Evolutionary conservation across 2,888 invertebrate genomes (phyloP).

Genomic region (Nowickia ferox): DNA sequence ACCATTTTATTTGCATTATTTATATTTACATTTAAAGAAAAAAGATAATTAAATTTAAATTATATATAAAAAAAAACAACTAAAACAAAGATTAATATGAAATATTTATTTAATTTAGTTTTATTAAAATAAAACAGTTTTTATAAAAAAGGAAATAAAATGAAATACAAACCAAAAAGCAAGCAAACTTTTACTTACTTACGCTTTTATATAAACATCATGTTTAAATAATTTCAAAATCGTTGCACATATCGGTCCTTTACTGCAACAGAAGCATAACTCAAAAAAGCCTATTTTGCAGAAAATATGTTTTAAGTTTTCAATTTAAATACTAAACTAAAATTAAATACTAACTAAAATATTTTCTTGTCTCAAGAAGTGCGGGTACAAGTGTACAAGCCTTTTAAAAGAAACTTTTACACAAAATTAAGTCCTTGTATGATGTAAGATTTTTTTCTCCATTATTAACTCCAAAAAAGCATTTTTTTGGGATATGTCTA

Average conservation of each 20-base stretch:
- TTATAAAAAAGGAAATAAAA: slow-evolving; percentile 8
- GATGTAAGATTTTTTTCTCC: too few species aligned
- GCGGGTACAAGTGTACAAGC: too few species aligned
- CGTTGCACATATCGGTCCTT: not conserved
- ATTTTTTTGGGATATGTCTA: too few species aligned
- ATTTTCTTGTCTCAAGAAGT: too few species aligned
- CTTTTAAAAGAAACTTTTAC: too few species aligned
- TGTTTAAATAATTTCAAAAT: not conserved
- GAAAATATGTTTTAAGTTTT: too few species aligned
- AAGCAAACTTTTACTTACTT: slow-evolving; percentile 24
- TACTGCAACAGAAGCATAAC: too few species aligned
- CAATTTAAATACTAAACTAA: too few species aligned
- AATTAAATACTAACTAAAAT: too few species aligned
- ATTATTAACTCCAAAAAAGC: too few species aligned
- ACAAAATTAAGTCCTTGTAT: too few species aligned
- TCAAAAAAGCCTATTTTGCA: too few species aligned
- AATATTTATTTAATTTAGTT: slow-evolving; percentile 46
- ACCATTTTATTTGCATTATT: slow-evolving; percentile 43
- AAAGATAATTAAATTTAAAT: slow-evolving; percentile 25
- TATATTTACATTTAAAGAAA: slow-evolving; percentile 55
- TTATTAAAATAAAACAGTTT: slow-evolving; percentile 48
- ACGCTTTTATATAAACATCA: not conserved
- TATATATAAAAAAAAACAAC: slow-evolving; percentile 20
- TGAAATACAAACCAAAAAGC: slow-evolving; percentile 13
- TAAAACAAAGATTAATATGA: slow-evolving; percentile 16